A percentile compares a stretch with the other conserved stretches of the same genome.
Evolutionary conservation across 2,888 invertebrate genomes (phyloP).

Genomic region (Ophioninae sp.): DNA sequence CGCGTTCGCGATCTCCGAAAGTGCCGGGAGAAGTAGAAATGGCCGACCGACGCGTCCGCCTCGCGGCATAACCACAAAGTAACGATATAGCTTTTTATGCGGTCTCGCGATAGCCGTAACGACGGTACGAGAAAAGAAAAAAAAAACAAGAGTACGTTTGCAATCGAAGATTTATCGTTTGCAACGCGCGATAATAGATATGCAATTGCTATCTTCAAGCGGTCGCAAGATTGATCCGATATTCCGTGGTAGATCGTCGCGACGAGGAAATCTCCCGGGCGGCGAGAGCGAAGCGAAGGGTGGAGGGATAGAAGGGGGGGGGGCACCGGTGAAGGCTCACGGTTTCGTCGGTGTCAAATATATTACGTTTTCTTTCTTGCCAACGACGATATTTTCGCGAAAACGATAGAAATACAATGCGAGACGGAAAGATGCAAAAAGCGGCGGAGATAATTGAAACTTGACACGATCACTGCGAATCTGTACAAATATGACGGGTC

Average conservation of each 20-base stretch:
- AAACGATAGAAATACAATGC: constrained; percentile 14
- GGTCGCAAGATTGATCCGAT: constrained; percentile 2
- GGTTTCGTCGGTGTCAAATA: constrained; percentile 37
- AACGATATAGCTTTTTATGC: constrained; percentile 29
- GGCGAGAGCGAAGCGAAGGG: background rate
- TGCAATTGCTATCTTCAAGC: background rate
- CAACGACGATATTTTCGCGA: constrained; percentile 4
- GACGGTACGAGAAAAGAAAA: background rate
- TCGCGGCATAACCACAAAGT: constrained; percentile 78
- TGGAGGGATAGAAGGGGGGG: constrained; percentile 5
- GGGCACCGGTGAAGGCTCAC: constrained; percentile 32
- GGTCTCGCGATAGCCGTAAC: constrained; percentile 2
- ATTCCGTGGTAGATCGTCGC: constrained; percentile 26
- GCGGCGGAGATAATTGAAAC: constrained; percentile 17
- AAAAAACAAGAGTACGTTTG: background rate
- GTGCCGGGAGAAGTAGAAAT: constrained; percentile 74
- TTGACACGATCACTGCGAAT: constrained; percentile 32
- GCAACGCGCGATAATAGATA: background rate
- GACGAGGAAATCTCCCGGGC: constrained; percentile 24
- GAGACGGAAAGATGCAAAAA: constrained; percentile 1
- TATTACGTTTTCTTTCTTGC: constrained; percentile 29
- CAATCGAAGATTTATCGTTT: background rate
- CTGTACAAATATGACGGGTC: constrained; percentile 16
- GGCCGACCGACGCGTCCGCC: constrained; percentile 79
- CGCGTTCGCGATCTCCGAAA: constrained; percentile 52